phyloP scores from a whole-genome alignment of 2,888 invertebrate genomes.

The Romanomermis culicivorax region DNA sequence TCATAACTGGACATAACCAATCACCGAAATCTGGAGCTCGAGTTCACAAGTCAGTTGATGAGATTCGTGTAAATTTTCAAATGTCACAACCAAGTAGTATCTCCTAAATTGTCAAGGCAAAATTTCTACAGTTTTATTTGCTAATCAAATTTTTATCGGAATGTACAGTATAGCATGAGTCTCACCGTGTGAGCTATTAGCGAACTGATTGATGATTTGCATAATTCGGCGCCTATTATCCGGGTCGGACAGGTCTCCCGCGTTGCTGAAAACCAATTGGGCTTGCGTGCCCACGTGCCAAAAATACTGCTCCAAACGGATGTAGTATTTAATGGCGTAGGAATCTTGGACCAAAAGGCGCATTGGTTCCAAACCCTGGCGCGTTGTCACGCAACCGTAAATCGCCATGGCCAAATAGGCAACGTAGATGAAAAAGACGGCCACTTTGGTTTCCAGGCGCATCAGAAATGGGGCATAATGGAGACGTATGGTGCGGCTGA shows the following conservation, averaged over 20 bases:
- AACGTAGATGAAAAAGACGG: slow-evolving; percentile 46
- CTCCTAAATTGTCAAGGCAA: no score
- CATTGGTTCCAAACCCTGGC: slow-evolving; percentile 69
- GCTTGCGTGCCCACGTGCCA: slow-evolving; percentile 52
- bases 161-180: background rate
- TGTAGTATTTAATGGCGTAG: slow-evolving; percentile 69
- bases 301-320: slow-evolving; percentile 67
- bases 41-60: no score
- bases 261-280: background rate
- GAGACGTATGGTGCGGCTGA: background rate
- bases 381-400: slow-evolving; percentile 55
- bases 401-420: slow-evolving; percentile 59
- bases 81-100: no score
- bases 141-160: background rate
- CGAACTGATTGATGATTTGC: background rate
- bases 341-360: slow-evolving; percentile 67
- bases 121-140: background rate
- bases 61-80: no score
- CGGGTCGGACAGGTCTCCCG: background rate
- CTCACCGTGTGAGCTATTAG: background rate
- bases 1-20: no score
- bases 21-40: no score
- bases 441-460: slow-evolving; percentile 28
- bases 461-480: slow-evolving; percentile 6
- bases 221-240: no score